phyloP scores from a whole-genome alignment of 2,888 invertebrate genomes.

The Galeopsomyia nigrocyanea region DNA sequence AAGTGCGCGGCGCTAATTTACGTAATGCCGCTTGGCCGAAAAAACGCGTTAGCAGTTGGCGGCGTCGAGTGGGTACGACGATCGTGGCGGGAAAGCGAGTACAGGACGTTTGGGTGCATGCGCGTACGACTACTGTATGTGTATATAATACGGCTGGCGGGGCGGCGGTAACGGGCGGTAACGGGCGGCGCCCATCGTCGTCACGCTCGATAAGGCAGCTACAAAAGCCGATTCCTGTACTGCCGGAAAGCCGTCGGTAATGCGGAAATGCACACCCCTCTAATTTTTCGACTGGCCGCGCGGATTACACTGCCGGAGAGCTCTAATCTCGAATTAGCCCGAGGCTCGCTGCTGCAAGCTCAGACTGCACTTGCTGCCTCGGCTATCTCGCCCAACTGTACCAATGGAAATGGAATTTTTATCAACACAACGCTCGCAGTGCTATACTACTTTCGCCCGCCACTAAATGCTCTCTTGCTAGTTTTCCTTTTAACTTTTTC shows the following conservation, averaged over 20 bases:
- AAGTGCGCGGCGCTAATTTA: slow-evolving; percentile 14
- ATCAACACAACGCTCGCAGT: not conserved
- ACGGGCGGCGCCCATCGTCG: not conserved
- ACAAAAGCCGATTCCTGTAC: slow-evolving; percentile 26
- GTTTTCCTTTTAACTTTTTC: not conserved
- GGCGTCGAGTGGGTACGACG: not conserved
- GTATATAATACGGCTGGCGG: too few species aligned
- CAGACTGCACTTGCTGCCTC: not conserved
- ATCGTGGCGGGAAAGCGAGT: too few species aligned
- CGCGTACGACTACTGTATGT: not conserved
- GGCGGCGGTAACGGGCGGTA: too few species aligned
- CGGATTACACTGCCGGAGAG: too few species aligned
- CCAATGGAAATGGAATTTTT: slow-evolving; percentile 1
- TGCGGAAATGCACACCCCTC: slow-evolving; percentile 1
- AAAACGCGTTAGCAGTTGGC: not conserved
- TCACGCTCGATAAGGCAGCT: slow-evolving; percentile 47
- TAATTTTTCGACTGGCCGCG: too few species aligned
- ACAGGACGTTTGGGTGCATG: too few species aligned
- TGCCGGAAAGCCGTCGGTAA: slow-evolving; percentile 44
- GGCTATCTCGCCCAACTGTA: not conserved
- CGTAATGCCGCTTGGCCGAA: slow-evolving; percentile 8
- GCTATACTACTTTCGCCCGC: not conserved
- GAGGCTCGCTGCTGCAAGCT: too few species aligned
- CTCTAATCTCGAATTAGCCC: too few species aligned
- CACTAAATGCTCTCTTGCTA: not conserved